Conservation (phyloP, 2,888 invertebrate genomes). For the Drosophila melanocephala region DNA sequence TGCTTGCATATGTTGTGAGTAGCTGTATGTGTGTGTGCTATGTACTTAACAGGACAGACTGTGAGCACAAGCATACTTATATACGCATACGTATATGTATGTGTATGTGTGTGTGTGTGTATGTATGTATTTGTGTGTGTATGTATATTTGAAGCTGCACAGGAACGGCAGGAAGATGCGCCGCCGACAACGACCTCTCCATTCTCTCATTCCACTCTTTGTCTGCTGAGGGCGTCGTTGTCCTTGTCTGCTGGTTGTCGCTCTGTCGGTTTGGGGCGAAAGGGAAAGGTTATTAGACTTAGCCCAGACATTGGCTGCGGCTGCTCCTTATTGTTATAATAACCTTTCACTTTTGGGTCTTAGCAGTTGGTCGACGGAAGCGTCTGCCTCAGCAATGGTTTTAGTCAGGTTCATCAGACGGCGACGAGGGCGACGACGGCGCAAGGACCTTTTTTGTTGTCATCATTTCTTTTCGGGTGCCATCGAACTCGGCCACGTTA, state of each 20-base stretch:
- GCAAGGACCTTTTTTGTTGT: constrained; percentile 14
- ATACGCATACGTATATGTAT: neutral
- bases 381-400: constrained; percentile 14
- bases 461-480: constrained; percentile 11
- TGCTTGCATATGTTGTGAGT: neutral
- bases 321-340: constrained; percentile 73
- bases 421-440: constrained; percentile 9
- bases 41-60: constrained; percentile 33
- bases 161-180: constrained; percentile 50
- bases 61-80: constrained; percentile 25
- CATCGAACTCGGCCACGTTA: constrained; percentile 54
- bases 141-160: constrained; percentile 40
- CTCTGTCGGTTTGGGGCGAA: constrained; percentile 60
- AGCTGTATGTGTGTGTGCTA: neutral
- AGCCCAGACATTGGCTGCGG: constrained; percentile 66
- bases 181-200: constrained; percentile 26
- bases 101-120: neutral
- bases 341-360: constrained; percentile 70
- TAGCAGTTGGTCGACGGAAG: constrained; percentile 60
- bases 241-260: constrained; percentile 30
- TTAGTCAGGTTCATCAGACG: constrained; percentile 45
- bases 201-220: constrained; percentile 1
- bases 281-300: constrained; percentile 83
- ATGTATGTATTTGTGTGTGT: constrained; percentile 14
- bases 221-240: constrained; percentile 21